Evolutionary conservation across 2,113 vertebrate genomes (phyloP).

Genomic region (Ceyx melanurus): DNA sequence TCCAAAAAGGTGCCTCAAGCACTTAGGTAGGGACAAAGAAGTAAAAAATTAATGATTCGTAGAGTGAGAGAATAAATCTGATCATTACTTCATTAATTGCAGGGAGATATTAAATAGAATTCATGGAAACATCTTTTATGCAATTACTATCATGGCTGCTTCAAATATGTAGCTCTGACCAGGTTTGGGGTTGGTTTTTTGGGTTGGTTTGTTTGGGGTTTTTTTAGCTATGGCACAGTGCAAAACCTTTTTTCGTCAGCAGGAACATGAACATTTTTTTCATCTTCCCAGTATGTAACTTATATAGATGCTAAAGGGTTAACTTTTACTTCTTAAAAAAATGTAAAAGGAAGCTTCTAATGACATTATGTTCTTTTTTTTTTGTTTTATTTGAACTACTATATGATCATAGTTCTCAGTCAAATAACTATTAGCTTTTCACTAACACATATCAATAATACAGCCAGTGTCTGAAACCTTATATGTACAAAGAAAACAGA

Average conservation of each 20-base stretch:
- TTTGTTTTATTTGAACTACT: not conserved
- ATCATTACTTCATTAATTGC: not conserved
- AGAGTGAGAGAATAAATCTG: not conserved
- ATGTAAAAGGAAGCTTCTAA: not conserved
- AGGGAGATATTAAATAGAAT: not conserved
- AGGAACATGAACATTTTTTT: not conserved
- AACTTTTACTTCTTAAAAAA: not conserved
- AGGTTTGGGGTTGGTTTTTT: too few relatives aligned
- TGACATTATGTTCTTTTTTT: not conserved
- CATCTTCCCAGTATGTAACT: not conserved
- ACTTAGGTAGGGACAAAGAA: not conserved
- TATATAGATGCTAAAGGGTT: not conserved
- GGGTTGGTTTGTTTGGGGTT: too few relatives aligned
- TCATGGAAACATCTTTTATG: not conserved
- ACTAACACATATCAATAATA: not conserved
- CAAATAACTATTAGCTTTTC: constrained; percentile 13
- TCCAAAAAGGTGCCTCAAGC: not conserved
- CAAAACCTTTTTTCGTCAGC: not conserved
- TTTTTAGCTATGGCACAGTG: not conserved
- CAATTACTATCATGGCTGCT: not conserved
- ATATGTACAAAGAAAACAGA: not conserved
- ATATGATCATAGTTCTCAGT: not conserved
- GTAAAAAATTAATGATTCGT: not conserved
- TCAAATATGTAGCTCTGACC: not conserved
- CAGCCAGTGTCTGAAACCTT: not conserved